Evolutionary conservation across 2,113 vertebrate genomes (phyloP).

Genomic region (Xiphorhynchus elegans): DNA sequence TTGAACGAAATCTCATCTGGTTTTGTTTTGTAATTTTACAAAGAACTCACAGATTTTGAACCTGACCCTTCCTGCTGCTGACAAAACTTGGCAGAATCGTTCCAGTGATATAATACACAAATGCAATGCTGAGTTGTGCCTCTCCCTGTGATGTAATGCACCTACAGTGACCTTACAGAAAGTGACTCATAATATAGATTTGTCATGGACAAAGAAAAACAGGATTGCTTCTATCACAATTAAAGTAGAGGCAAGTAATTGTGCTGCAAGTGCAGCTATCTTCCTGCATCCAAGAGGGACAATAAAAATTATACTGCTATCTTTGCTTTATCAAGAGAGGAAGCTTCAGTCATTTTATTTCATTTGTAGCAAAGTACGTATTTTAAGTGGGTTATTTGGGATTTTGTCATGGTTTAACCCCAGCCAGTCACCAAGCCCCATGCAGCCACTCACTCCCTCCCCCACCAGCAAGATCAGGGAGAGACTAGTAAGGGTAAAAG

Average conservation of each 20-base stretch:
- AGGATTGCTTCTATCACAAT: conserved; percentile 29
- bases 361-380: background rate
- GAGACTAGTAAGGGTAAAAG: background rate
- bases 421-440: background rate
- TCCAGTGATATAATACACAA: conserved; percentile 52
- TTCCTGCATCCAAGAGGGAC: background rate
- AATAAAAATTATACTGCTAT: background rate
- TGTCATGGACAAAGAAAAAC: conserved; percentile 26
- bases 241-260: conserved; percentile 17
- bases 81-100: conserved; percentile 56
- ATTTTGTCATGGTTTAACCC: background rate
- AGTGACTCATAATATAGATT: conserved; percentile 54
- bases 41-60: conserved; percentile 48
- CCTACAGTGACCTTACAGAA: conserved; percentile 23
- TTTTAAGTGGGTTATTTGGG: background rate
- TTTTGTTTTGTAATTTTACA: conserved; percentile 58
- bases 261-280: background rate
- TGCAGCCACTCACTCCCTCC: background rate
- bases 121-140: background rate
- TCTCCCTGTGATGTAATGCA: conserved; percentile 59
- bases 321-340: conserved; percentile 4
- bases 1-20: conserved; percentile 34
- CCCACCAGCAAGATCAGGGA: background rate
- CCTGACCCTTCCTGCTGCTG: conserved; percentile 48
- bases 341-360: background rate